Conservation (phyloP, 2,888 invertebrate genomes). For the Mimumesa dahlbomi region DNA sequence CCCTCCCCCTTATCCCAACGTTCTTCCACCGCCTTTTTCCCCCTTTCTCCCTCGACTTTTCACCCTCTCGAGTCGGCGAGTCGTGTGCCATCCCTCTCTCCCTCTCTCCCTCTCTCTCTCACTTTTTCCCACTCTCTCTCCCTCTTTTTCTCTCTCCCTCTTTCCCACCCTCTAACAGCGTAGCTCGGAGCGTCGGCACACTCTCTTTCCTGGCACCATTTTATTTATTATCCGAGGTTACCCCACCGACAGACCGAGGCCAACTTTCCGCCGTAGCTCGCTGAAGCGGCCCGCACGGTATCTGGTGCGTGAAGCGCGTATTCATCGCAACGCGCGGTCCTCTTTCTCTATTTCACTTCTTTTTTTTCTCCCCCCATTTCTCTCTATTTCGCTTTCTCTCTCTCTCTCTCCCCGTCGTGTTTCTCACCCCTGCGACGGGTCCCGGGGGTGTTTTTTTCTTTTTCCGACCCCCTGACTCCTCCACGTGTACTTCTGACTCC, state of each 20-base stretch:
- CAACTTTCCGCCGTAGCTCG: slow-evolving; percentile 54
- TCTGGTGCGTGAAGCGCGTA: slow-evolving; percentile 72
- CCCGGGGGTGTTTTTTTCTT: background rate
- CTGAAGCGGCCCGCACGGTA: slow-evolving; percentile 55
- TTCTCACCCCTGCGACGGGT: background rate
- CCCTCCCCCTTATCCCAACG: slow-evolving; percentile 23
- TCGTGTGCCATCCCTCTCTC: slow-evolving; percentile 34
- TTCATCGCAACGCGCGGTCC: slow-evolving; percentile 60
- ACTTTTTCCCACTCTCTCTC: slow-evolving; percentile 1
- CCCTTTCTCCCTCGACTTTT: slow-evolving; percentile 51
- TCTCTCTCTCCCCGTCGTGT: background rate
- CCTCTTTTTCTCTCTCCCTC: background rate
- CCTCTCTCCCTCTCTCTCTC: background rate
- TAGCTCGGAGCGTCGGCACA: slow-evolving; percentile 35
- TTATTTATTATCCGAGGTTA: slow-evolving; percentile 70
- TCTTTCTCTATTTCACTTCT: background rate
- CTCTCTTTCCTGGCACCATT: slow-evolving; percentile 51
- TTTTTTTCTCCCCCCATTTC: slow-evolving; percentile 1
- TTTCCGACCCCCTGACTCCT: background rate
- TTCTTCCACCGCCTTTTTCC: slow-evolving; percentile 27
- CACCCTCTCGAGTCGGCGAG: slow-evolving; percentile 54
- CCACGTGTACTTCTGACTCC: slow-evolving; percentile 13
- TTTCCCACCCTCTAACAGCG: no score
- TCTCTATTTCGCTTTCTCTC: background rate
- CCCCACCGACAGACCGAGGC: slow-evolving; percentile 47